These are phyloP conservation scores for Nasonia longicornis DNA, from an alignment of 1,140 invertebrate genomes.

Conservation along the genomic window DNA sequence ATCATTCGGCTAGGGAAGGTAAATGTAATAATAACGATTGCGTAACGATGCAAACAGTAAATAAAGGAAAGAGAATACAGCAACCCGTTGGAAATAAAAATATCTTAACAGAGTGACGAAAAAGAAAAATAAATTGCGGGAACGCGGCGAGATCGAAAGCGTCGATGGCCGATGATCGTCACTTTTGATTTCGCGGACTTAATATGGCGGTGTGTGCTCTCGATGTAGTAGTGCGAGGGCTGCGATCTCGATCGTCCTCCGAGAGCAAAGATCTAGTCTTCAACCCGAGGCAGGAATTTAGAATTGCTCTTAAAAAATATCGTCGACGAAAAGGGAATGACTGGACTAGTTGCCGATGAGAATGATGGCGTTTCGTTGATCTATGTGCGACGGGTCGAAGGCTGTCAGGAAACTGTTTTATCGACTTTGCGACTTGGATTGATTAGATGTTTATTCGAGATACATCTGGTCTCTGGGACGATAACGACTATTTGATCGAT, in stretches of 20 bases:
- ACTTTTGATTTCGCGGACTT: slow-evolving; percentile 1
- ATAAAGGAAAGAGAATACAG: slow-evolving; percentile 7
- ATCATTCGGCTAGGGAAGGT: background rate
- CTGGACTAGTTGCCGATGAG: slow-evolving; percentile 2
- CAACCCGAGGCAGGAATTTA: slow-evolving; percentile 30
- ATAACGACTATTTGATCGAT: slow-evolving; percentile 18
- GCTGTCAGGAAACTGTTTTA: slow-evolving; percentile 22
- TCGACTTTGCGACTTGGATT: slow-evolving; percentile 19
- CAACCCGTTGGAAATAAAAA: background rate
- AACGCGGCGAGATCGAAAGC: slow-evolving; percentile 6
- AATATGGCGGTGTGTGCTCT: slow-evolving; percentile 30
- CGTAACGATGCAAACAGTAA: background rate
- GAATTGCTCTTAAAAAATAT: slow-evolving; percentile 21
- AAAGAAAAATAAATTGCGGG: slow-evolving; percentile 2
- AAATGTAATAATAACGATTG: slow-evolving; percentile 14
- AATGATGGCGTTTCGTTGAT: slow-evolving; percentile 6
- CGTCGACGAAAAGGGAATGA: slow-evolving; percentile 1
- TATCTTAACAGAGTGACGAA: background rate
- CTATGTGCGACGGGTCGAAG: slow-evolving; percentile 2
- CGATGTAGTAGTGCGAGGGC: slow-evolving; percentile 46
- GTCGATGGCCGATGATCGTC: slow-evolving; percentile 13
- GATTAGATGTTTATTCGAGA: slow-evolving; percentile 15
- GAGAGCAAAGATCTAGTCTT: slow-evolving; percentile 39
- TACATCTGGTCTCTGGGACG: slow-evolving; percentile 9
- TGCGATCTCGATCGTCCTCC: slow-evolving; percentile 45